Evolutionary conservation across 2,888 invertebrate species (phyloP).

Genomic region (Agrilus biguttatus): DNA sequence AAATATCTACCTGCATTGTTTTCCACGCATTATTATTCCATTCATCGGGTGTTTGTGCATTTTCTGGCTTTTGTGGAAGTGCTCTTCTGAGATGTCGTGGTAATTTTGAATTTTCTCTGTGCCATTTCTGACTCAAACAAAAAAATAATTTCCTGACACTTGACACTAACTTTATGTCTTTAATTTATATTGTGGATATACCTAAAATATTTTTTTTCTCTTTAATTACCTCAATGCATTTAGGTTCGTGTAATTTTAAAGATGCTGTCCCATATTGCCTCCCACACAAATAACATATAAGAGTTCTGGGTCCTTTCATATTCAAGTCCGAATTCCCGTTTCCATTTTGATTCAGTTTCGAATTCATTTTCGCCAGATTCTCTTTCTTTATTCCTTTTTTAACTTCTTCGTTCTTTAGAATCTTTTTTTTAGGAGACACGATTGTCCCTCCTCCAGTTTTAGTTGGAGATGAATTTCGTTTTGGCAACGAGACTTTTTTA

Average conservation of each 20-base stretch:
- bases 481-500: not conserved
- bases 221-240: constrained; percentile 40
- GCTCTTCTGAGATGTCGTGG: constrained; percentile 36
- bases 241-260: constrained; percentile 50
- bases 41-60: constrained; percentile 28
- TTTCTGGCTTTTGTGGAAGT: constrained; percentile 37
- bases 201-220: constrained; percentile 2
- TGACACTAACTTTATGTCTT: not conserved
- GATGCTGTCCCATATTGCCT: constrained; percentile 52
- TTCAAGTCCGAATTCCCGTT: not conserved
- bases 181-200: not conserved
- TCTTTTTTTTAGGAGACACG: too few relatives aligned
- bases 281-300: constrained; percentile 49
- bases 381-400: not conserved
- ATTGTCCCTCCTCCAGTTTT: too few relatives aligned
- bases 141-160: constrained; percentile 9
- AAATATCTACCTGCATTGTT: constrained; percentile 39
- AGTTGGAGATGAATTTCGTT: not conserved
- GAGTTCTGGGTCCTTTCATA: constrained; percentile 18
- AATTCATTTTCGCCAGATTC: not conserved
- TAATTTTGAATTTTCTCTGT: constrained; percentile 41
- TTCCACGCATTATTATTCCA: constrained; percentile 40
- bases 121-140: constrained; percentile 38
- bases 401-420: not conserved
- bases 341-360: not conserved